Percentiles rank a stretch among this genome's conserved stretches.
Conservation (phyloP, 2,113 vertebrate species). For the Tupaia tana region DNA sequence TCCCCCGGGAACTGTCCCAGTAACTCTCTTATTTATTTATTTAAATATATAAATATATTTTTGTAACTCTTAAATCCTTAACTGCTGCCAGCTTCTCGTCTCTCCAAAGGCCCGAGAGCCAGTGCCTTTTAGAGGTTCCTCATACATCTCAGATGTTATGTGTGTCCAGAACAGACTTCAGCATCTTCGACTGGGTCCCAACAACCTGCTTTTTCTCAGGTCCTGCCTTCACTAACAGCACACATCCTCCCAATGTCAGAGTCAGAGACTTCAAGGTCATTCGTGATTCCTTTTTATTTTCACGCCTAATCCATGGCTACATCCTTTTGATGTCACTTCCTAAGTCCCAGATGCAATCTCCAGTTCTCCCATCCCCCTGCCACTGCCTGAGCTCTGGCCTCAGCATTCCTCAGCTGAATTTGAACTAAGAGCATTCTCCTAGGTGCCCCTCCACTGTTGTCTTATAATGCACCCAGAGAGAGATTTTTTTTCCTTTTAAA, state of each 20-base stretch:
- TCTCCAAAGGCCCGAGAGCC: background rate
- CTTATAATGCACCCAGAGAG: background rate
- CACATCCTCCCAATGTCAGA: background rate
- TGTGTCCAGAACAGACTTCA: background rate
- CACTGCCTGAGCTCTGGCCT: background rate
- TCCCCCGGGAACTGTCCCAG: background rate
- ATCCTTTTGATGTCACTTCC: background rate
- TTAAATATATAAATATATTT: too few relatives aligned
- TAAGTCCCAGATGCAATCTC: background rate
- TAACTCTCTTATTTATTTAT: background rate
- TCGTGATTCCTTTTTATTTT: background rate
- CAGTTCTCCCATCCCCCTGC: fast-evolving
- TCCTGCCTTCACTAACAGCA: background rate
- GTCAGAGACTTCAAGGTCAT: background rate
- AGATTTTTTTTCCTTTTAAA: background rate
- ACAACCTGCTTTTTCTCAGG: background rate
- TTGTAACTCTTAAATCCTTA: background rate
- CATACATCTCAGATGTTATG: background rate
- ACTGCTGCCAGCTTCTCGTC: background rate
- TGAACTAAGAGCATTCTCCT: background rate
- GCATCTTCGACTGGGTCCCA: background rate
- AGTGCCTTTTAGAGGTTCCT: background rate
- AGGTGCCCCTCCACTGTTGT: too few relatives aligned
- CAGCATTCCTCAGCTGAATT: too few relatives aligned
- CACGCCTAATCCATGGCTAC: background rate